phyloP scores from a whole-genome alignment of 2,797 vertebrate species.

The Cephalopachus bancanus region DNA sequence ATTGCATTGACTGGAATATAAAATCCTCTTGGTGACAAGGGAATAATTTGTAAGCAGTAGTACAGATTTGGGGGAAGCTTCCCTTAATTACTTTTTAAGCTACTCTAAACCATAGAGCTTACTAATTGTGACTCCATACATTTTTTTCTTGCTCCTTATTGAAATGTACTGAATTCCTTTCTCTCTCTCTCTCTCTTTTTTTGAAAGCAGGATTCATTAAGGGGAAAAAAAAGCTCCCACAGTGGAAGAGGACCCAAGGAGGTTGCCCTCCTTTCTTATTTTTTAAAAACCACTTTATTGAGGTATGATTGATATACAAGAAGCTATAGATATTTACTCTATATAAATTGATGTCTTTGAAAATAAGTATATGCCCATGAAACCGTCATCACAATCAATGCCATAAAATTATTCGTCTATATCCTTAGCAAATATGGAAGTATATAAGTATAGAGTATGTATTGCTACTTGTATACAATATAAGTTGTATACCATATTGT shows the following conservation, averaged over 20 bases:
- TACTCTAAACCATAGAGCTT: not conserved
- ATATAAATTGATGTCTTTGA: not conserved
- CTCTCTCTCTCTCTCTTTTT: too few species aligned
- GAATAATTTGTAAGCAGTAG: not conserved
- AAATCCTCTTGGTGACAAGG: not conserved
- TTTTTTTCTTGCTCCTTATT: not conserved
- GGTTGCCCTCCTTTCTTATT: too few species aligned
- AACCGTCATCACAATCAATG: not conserved
- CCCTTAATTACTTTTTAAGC: slow-evolving; percentile 7
- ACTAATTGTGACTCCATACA: not conserved
- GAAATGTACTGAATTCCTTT: not conserved
- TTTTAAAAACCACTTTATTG: not conserved
- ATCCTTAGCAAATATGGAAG: not conserved
- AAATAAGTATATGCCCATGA: not conserved
- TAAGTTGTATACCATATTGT: not conserved
- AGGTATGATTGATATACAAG: not conserved
- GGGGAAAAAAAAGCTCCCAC: too few species aligned
- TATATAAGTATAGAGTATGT: not conserved
- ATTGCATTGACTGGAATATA: not conserved
- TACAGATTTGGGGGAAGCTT: not conserved
- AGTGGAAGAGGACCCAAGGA: too few species aligned
- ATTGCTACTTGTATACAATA: not conserved
- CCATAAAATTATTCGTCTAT: not conserved
- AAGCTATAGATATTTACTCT: not conserved
- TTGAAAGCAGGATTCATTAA: too few species aligned